phyloP scores from a whole-genome alignment of 1,140 invertebrate genomes.

The Glossosoma conforme region DNA sequence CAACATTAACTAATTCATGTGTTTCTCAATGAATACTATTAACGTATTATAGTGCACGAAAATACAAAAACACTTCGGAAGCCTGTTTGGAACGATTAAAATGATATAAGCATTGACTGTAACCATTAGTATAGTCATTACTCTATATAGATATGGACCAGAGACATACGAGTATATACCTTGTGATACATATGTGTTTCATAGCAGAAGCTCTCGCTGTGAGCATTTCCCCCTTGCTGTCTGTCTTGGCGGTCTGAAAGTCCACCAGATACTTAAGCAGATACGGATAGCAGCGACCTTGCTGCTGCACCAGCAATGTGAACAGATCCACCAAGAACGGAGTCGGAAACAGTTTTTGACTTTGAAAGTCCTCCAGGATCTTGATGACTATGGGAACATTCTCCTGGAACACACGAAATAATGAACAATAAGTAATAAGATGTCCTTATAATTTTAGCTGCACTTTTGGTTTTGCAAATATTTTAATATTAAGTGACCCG shows the following conservation, averaged over 20 bases:
- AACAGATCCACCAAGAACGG: constrained; percentile 15
- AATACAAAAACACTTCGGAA: too few relatives aligned
- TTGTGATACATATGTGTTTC: constrained; percentile 18
- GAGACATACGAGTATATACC: constrained; percentile 3
- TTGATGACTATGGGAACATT: constrained; percentile 13
- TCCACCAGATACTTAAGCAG: constrained; percentile 8
- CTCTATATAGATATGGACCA: too few relatives aligned
- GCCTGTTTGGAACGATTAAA: too few relatives aligned
- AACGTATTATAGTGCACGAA: too few relatives aligned
- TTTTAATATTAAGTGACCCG: too few relatives aligned
- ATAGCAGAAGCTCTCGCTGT: constrained; percentile 15
- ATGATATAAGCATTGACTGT: too few relatives aligned
- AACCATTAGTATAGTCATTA: too few relatives aligned
- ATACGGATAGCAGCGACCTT: constrained; percentile 18
- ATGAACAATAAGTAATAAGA: background rate
- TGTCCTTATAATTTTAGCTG: too few relatives aligned
- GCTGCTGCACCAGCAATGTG: constrained; percentile 9
- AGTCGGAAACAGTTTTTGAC: constrained; percentile 6
- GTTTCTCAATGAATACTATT: too few relatives aligned
- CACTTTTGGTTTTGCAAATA: too few relatives aligned
- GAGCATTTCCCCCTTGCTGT: constrained; percentile 5
- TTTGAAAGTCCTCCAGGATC: constrained; percentile 10
- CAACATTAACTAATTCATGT: too few relatives aligned
- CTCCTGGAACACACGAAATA: constrained; percentile 10
- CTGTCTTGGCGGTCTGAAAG: background rate